Evolutionary conservation across 2,888 invertebrate genomes (phyloP).

Genomic region (Eilema sororculum): DNA sequence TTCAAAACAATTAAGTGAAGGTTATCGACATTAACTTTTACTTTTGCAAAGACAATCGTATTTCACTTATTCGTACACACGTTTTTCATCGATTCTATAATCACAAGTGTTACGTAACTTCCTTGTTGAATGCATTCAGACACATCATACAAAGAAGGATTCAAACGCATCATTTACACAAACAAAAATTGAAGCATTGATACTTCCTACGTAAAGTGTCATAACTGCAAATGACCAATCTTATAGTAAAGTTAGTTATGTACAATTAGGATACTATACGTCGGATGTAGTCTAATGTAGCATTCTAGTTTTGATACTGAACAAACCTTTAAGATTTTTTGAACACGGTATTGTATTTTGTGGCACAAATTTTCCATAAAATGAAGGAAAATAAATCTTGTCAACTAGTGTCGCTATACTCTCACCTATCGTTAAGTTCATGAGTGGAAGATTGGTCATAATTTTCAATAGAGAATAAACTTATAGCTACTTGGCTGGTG

Average conservation of each 20-base stretch:
- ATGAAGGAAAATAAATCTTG: neutral
- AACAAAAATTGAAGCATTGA: neutral
- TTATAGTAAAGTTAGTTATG: neutral
- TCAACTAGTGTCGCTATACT: neutral
- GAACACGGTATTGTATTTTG: neutral
- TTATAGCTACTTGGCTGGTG: neutral
- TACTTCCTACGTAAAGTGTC: neutral
- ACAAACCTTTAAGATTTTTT: neutral
- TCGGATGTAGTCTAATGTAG: neutral
- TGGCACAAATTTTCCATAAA: neutral
- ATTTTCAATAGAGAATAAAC: neutral
- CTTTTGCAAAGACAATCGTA: constrained; percentile 24
- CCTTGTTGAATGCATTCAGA: neutral
- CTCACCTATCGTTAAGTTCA: neutral
- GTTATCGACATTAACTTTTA: constrained; percentile 20
- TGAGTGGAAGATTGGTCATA: neutral
- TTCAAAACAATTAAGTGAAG: constrained; percentile 10
- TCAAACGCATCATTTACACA: neutral
- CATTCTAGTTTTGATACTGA: neutral
- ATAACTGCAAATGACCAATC: neutral
- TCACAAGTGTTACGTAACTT: constrained; percentile 8
- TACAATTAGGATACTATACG: neutral
- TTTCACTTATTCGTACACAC: constrained; percentile 18
- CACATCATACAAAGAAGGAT: neutral
- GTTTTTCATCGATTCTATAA: constrained; percentile 20